Evolutionary conservation across 2,797 vertebrate species (phyloP), one percentile per base, ranked within the genome.

Genomic region (Catharus ustulatus): DNA sequence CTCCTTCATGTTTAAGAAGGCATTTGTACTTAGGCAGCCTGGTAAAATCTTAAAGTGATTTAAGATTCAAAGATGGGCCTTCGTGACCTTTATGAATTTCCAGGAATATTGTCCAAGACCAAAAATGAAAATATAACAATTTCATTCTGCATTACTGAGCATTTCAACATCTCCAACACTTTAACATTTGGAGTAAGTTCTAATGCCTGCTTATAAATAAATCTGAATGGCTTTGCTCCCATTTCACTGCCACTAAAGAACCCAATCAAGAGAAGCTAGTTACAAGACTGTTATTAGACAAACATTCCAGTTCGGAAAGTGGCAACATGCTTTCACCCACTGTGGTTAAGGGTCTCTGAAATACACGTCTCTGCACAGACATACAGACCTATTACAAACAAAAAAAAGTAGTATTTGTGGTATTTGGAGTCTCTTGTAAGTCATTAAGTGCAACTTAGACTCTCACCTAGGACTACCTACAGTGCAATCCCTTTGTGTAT

Each of bases 231-330:
- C 48, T 75, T 64, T 63, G 6, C 19, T 74, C 43, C 4, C 1
- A 48, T 71, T 93, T 81, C 59, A 58, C 16, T 1, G 1, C 34
- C n/a, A 34, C 34, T 30, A 29, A 77, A 87, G 79, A 81, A 42
- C 8, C 5, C 80, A 79, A 43, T 45, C 84, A 63, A 29, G 15
- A 89, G 40, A 89, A 87, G 62, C 72, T 72, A 58, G 29, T 80
- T 82, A 58, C 4, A 24, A 83, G 0, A 7, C 32, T 84, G 30
- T 16, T 74, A 57, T 32, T 38, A 76, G 94, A 71, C 38, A 71
- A 66, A 64, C 2, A 6, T 49, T 93, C 61, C 97, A 96, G 84
- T 94, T 87, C 73, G 90, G 62, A 69, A 83, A 67, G 81, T 77
- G 52, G 75, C 10, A 13, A 38, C 38, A 54, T 12, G 22, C 43